Evolutionary conservation across 2,113 vertebrate species (phyloP).

Genomic region (Sula dactylatra): DNA sequence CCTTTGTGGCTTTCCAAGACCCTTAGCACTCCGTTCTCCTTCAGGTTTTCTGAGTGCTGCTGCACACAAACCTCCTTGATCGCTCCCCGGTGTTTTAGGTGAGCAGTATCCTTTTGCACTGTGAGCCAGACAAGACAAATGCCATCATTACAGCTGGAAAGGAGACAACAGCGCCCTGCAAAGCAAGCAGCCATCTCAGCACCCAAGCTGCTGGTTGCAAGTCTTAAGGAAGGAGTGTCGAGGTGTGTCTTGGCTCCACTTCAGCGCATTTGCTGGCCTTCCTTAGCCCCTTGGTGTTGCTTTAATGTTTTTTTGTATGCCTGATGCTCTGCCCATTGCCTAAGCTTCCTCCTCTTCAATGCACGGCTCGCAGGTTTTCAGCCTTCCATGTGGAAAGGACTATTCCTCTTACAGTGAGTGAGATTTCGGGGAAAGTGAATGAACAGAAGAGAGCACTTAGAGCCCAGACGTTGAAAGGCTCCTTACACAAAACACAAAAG

Average conservation of each 20-base stretch:
- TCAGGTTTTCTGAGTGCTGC: background rate
- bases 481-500: slow-evolving; percentile 41
- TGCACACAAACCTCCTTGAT: background rate
- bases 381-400: background rate
- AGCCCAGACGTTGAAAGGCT: slow-evolving; percentile 27
- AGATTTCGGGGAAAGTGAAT: slow-evolving; percentile 57
- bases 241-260: background rate
- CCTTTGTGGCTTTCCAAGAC: background rate
- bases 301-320: background rate
- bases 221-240: background rate
- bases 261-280: background rate
- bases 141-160: background rate
- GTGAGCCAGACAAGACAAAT: background rate
- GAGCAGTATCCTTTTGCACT: background rate
- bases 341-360: background rate
- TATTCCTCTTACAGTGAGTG: background rate
- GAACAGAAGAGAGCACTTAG: slow-evolving; percentile 62
- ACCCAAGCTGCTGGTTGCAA: background rate
- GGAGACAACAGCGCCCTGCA: background rate
- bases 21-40: background rate
- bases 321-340: background rate
- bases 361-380: background rate
- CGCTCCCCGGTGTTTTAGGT: accelerated
- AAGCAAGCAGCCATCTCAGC: background rate
- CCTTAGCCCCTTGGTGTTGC: background rate